Percentiles rank a stretch among this genome's conserved stretches.
These are phyloP conservation scores for Turnix velox DNA, from an alignment of 2,113 vertebrate species.

Conservation along the genomic window DNA sequence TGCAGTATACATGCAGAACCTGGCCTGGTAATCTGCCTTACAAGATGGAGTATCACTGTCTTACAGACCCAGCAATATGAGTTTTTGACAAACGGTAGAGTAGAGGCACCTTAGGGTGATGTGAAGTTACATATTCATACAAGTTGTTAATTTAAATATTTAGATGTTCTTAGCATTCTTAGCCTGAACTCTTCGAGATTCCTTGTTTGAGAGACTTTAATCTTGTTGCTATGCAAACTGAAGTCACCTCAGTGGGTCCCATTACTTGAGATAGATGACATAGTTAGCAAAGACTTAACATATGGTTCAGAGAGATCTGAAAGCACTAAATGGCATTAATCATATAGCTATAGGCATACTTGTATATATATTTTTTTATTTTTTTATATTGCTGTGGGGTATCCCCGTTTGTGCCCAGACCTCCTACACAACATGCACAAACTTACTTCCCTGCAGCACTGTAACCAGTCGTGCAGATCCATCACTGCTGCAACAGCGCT, in stretches of 20 bases:
- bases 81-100: not conserved
- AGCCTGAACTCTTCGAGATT: not conserved
- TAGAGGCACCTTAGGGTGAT: not conserved
- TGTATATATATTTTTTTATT: not conserved
- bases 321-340: not conserved
- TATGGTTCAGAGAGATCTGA: not conserved
- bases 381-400: not conserved
- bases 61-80: not conserved
- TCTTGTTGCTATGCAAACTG: not conserved
- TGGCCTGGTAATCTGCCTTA: not conserved
- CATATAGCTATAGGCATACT: not conserved
- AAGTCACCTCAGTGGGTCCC: not conserved
- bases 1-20: accelerated
- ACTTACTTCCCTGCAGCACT: conserved; percentile 28
- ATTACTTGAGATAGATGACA: not conserved
- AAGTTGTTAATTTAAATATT: not conserved
- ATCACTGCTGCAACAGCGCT: not conserved
- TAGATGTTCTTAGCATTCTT: not conserved
- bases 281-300: not conserved
- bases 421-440: not conserved
- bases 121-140: not conserved
- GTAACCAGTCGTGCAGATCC: conserved; percentile 16
- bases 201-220: not conserved
- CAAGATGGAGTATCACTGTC: not conserved
- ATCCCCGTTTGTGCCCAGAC: not conserved